phyloP scores from a whole-genome alignment of 2,797 vertebrate genomes.

The Falco biarmicus region DNA sequence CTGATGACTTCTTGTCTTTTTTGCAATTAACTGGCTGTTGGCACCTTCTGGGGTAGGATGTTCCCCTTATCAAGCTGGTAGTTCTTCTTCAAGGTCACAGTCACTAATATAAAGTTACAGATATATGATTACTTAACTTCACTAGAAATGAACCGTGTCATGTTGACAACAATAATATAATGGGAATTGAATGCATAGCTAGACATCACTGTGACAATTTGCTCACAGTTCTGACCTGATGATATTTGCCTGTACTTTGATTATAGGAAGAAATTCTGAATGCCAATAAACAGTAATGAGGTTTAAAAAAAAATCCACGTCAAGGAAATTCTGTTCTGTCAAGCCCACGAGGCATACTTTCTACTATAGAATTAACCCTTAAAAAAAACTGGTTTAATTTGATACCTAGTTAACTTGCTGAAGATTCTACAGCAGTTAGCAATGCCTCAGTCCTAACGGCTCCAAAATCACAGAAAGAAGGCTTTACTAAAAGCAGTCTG shows the following conservation, averaged over 20 bases:
- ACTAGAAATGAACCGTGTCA: too few relatives aligned
- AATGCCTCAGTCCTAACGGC: neutral
- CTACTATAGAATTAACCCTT: neutral
- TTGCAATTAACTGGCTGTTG: too few relatives aligned
- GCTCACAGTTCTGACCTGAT: neutral
- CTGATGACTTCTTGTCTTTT: too few relatives aligned
- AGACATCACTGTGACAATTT: neutral
- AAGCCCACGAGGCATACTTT: neutral
- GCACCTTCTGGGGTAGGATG: too few relatives aligned
- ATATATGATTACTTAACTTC: too few relatives aligned
- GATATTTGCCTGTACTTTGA: neutral
- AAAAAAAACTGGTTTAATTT: neutral
- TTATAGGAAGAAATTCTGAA: neutral
- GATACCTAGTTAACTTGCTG: neutral
- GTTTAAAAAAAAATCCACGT: neutral
- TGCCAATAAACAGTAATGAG: neutral
- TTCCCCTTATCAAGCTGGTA: too few relatives aligned
- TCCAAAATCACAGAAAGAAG: neutral
- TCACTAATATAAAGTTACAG: too few relatives aligned
- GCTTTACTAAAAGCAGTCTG: neutral
- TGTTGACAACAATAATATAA: too few relatives aligned
- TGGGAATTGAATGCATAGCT: too few relatives aligned
- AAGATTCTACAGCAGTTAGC: neutral
- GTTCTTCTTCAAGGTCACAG: too few relatives aligned
- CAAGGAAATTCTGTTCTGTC: neutral